Base-by-base conservation (phyloP, 2,888 invertebrate genomes). In the Eueremaeus valkanovi region DNA sequence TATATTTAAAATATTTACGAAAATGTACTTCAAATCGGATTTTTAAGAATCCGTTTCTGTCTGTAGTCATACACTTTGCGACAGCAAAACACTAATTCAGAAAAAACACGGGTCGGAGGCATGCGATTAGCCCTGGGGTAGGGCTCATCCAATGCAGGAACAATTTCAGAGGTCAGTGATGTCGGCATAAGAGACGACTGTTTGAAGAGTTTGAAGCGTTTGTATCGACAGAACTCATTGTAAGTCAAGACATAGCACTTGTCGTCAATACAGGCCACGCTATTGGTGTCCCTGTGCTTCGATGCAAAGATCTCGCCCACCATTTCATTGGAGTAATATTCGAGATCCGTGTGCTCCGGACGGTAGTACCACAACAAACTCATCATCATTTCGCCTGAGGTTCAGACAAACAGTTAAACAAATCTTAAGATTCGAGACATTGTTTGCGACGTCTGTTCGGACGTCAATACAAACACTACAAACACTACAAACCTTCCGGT, bases 241-340 rank as follows among this genome's bases (percentile, higher is more conserved):
- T 91, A 95, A 51, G 95, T 95, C 81, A 97, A 88, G 78, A 97
- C 96, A 85, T 92, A 95, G 85, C 96, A 96, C 85, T 93, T 94
- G 86, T 97, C 97, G 84, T 97, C 97, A 82, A 97, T 96, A 84
- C 95, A 96, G 76, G 96, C 96, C 76, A 96, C 96, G 81, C 93
- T 93, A 85, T 95, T 94, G 79, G 92, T 92, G 86, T 97, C 97
- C 78, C 93, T 89, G 85, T 97, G 97, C 76, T 93, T 89, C 29
- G 95, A 96, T 63, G 97, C 96, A 85, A 95, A 97, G 76, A 97
- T 91, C 85, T 97, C 97, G 83, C 93, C 93, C 16, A 90, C 88
- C 82, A 91, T 90, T 84, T 95, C 93, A 72, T 87, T 87, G 21
- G 89, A 87, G 81, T 89, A 88, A 40, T 92, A 88, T 31, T 95